These are phyloP conservation scores for Erynnis tages DNA, from an alignment of 2,888 invertebrate genomes.

Conservation along the genomic window DNA sequence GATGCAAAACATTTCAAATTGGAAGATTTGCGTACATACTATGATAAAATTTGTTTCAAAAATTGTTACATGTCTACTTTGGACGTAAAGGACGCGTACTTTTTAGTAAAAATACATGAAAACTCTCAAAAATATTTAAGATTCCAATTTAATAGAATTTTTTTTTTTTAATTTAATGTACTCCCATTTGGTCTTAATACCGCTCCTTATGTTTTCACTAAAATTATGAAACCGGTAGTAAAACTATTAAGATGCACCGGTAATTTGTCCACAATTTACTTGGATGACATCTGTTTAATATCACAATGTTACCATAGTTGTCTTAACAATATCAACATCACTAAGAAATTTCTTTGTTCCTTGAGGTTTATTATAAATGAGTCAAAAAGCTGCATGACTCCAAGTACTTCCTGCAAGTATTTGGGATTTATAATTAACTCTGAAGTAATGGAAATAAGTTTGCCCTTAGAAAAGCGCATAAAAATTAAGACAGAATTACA, in stretches of 20 bases:
- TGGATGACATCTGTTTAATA: slow-evolving; percentile 2
- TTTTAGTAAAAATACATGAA: slow-evolving; percentile 17
- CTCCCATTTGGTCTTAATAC: slow-evolving; percentile 18
- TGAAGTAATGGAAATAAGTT: slow-evolving; percentile 4
- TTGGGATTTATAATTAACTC: slow-evolving; percentile 8
- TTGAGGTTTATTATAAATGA: slow-evolving; percentile 6
- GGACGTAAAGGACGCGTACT: slow-evolving; percentile 27
- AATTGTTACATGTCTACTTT: slow-evolving; percentile 19
- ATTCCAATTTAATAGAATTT: slow-evolving; percentile 1
- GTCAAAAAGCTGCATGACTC: slow-evolving; percentile 3
- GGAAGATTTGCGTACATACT: slow-evolving; percentile 21
- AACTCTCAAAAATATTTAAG: slow-evolving; percentile 13
- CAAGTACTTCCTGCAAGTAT: not conserved
- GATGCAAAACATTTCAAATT: slow-evolving; percentile 28
- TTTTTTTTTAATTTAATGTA: slow-evolving; percentile 26
- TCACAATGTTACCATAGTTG: not conserved
- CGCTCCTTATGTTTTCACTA: slow-evolving; percentile 10
- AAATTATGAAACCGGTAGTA: slow-evolving; percentile 15
- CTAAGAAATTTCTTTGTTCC: slow-evolving; percentile 6
- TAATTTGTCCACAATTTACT: slow-evolving; percentile 5
- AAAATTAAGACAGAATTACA: not conserved
- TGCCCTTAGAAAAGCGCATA: slow-evolving; percentile 2
- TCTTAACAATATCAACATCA: not conserved
- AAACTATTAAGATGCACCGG: slow-evolving; percentile 6
- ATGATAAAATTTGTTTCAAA: slow-evolving; percentile 19